These are phyloP conservation scores for Adelphocoris suturalis DNA, from an alignment of 2,888 invertebrate species.

Conservation along the genomic window DNA sequence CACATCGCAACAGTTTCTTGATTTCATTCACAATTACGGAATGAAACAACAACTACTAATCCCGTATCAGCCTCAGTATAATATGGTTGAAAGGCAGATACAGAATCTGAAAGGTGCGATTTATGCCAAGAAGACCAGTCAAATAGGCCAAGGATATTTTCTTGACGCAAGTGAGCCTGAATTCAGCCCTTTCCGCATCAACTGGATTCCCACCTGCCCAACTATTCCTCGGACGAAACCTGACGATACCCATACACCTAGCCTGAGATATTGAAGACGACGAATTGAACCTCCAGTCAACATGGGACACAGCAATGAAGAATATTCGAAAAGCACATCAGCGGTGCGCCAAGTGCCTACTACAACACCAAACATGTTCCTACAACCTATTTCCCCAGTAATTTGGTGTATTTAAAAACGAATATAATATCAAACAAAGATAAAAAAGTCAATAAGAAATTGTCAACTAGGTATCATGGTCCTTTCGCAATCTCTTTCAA, in stretches of 20 bases:
- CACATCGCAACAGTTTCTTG: slow-evolving; percentile 43
- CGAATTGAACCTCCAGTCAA: not conserved
- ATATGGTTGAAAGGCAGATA: slow-evolving; percentile 13
- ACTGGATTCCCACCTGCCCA: not conserved
- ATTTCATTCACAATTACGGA: not conserved
- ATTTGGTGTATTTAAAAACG: not conserved
- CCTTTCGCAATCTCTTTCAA: not conserved
- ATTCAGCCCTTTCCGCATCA: not conserved
- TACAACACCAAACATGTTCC: slow-evolving; percentile 20
- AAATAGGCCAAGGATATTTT: not conserved
- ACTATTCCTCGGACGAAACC: not conserved
- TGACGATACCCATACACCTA: not conserved
- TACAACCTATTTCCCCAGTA: slow-evolving; percentile 39
- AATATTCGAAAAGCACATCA: not conserved
- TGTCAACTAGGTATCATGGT: not conserved
- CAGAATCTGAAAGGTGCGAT: slow-evolving; percentile 48
- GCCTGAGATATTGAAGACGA: slow-evolving; percentile 43
- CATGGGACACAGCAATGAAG: not conserved
- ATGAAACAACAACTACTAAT: slow-evolving; percentile 8
- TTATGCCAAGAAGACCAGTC: not conserved
- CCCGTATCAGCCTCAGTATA: slow-evolving; percentile 5
- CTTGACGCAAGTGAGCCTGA: not conserved
- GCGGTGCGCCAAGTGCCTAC: slow-evolving; percentile 3
- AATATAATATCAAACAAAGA: not conserved
- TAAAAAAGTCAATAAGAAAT: slow-evolving; percentile 22